These are phyloP conservation scores for Metopia argyrocephala DNA, from an alignment of 2,888 invertebrate species.

Conservation along the genomic window DNA sequence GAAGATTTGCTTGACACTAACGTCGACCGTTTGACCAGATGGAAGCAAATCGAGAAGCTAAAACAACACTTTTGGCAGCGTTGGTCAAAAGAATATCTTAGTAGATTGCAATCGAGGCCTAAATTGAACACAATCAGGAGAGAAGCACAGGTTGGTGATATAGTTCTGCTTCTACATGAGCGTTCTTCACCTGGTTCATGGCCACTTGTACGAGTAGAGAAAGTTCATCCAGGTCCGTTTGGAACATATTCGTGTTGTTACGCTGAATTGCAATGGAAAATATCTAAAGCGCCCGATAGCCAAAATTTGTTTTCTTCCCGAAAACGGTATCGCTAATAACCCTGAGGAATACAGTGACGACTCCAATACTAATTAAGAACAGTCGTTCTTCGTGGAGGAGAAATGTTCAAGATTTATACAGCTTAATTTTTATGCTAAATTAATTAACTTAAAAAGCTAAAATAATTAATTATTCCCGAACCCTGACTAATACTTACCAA, in stretches of 20 bases:
- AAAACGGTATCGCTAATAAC: not conserved
- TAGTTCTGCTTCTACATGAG: constrained; percentile 52
- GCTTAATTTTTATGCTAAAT: no score
- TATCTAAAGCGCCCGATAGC: not conserved
- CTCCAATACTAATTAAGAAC: constrained; percentile 1
- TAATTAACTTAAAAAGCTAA: no score
- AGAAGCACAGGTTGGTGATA: constrained; percentile 44
- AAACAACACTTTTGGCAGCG: constrained; percentile 57
- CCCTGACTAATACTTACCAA: no score
- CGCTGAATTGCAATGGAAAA: not conserved
- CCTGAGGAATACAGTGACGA: not conserved
- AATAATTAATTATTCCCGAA: no score
- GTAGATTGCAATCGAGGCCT: constrained; percentile 49
- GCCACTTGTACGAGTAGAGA: constrained; percentile 65
- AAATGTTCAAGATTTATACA: constrained; percentile 7
- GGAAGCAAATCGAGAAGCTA: constrained; percentile 29
- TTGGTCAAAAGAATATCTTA: constrained; percentile 51
- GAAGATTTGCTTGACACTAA: not conserved
- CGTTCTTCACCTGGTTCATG: constrained; percentile 61
- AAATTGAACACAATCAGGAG: constrained; percentile 36
- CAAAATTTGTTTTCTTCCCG: no score
- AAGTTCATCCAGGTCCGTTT: constrained; percentile 68
- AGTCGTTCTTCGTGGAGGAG: constrained; percentile 24
- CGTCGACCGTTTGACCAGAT: not conserved
- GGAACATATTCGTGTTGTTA: constrained; percentile 57